Evolutionary conservation across 2,888 invertebrate genomes (phyloP), one percentile per base, ranked within the genome.

Genomic region (Phorcus lineatus): DNA sequence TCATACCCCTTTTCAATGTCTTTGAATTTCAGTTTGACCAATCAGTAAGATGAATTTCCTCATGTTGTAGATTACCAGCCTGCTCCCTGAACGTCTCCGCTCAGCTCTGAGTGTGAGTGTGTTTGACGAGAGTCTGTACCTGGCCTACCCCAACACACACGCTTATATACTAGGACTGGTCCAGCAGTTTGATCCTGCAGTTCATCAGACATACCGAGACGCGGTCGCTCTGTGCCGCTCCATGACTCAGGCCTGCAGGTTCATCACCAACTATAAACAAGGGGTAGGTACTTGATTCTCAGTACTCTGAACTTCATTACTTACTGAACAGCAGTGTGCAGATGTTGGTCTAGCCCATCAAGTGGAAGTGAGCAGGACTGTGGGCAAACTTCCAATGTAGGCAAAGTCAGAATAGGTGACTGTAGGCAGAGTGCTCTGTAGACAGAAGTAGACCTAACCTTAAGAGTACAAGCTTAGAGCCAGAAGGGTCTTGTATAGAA

Each of bases 111-210:
- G 84, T 31, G 67, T 86, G 24, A 77, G 90, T 24, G 83, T 89
- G 13, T 90, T 89, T 85, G 92, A 92, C 84, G 91, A 90, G 77
- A 81, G 87, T 24, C 83, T 92, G 66, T 83, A 89, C 13, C 82
- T 86, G 54, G 85, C 87, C 62, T 87, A 87, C 80, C 88, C 90
- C 22, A 86, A 87, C 24, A 83, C 91, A 36, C 88, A 91, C 40
- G 77, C 85, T 9, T 79, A 86, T 40, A 66, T 88, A 28, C 83
- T 91, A 76, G 85, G 87, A 0, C 89, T 89, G 62, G 80, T 91
- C 13, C 86, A 90, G 83, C 81, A 84, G 22, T 76, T 91, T 2
- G 89, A 90, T 66, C 81, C 84, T 13, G 89, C 88, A 0, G 85
- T 81, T 31, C 86, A 90, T 79, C 80, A 84, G 24, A 80, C 89